Percentiles rank a stretch among this genome's conserved stretches.
These are phyloP conservation scores for Operophtera brumata DNA, from an alignment of 2,888 invertebrate species.

Conservation along the genomic window DNA sequence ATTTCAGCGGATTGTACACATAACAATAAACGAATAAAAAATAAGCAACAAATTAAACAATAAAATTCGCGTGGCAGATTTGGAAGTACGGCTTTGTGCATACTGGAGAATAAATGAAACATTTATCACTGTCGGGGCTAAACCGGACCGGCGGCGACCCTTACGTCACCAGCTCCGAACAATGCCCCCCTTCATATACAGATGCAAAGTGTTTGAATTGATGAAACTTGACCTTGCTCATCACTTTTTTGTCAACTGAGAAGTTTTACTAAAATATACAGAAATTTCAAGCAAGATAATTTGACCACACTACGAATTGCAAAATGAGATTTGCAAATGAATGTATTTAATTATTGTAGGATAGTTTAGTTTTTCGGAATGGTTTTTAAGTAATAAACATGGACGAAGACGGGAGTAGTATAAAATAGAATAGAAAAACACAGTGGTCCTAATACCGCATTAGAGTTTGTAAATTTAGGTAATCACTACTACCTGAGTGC, in stretches of 20 bases:
- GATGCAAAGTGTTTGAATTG: constrained; percentile 21
- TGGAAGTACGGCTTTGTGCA: constrained; percentile 50
- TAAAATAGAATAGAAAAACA: not conserved
- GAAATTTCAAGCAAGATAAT: too few species aligned
- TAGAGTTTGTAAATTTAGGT: too few species aligned
- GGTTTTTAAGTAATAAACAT: too few species aligned
- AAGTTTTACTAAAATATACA: not conserved
- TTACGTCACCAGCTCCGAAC: constrained; percentile 43
- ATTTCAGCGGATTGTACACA: constrained; percentile 12
- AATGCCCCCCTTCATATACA: constrained; percentile 22
- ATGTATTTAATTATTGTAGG: too few species aligned
- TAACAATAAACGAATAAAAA: constrained; percentile 35
- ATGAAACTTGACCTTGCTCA: constrained; percentile 12
- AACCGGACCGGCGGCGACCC: constrained; percentile 49
- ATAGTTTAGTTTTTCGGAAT: too few species aligned
- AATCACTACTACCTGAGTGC: too few species aligned
- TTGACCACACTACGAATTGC: too few species aligned
- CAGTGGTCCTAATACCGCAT: too few species aligned
- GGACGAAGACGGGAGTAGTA: too few species aligned
- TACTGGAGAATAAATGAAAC: constrained; percentile 68
- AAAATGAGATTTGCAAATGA: too few species aligned
- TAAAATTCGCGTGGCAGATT: constrained; percentile 57
- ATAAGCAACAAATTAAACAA: constrained; percentile 51
- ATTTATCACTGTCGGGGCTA: constrained; percentile 72
- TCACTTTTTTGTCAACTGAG: not conserved